Conservation (phyloP, 2,797 vertebrate genomes). For the Sarcoramphus papa region DNA sequence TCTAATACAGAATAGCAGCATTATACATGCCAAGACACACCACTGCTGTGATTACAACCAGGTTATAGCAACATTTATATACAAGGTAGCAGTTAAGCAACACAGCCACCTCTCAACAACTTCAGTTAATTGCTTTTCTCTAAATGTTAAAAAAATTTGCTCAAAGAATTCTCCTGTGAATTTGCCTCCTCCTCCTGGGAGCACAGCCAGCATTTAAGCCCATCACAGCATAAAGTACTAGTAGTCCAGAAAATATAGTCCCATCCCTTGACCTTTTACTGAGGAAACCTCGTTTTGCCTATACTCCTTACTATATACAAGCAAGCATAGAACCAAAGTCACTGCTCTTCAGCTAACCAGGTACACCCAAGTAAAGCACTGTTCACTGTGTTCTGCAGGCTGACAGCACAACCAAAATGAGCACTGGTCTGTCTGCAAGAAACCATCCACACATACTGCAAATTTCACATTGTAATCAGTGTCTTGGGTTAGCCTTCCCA, state of each 20-base stretch:
- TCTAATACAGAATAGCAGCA: not conserved
- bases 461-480: not conserved
- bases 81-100: not conserved
- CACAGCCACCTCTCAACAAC: not conserved
- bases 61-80: too few relatives aligned
- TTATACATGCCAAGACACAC: not conserved
- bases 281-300: not conserved
- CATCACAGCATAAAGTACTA: too few relatives aligned
- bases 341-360: not conserved
- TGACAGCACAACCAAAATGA: not conserved
- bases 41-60: too few relatives aligned
- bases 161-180: not conserved
- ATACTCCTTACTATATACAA: not conserved
- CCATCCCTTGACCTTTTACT: not conserved
- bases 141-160: fast-evolving
- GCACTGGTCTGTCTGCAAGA: not conserved
- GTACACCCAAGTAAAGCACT: not conserved
- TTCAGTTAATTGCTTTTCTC: not conserved
- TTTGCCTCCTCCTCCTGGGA: not conserved
- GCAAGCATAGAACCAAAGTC: not conserved
- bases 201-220: not conserved
- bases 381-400: fast-evolving
- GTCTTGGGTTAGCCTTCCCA: not conserved
- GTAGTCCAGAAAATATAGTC: too few relatives aligned
- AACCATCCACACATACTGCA: not conserved